phyloP scores from a whole-genome alignment of 2,888 invertebrate species.

The Beris chalybata region DNA sequence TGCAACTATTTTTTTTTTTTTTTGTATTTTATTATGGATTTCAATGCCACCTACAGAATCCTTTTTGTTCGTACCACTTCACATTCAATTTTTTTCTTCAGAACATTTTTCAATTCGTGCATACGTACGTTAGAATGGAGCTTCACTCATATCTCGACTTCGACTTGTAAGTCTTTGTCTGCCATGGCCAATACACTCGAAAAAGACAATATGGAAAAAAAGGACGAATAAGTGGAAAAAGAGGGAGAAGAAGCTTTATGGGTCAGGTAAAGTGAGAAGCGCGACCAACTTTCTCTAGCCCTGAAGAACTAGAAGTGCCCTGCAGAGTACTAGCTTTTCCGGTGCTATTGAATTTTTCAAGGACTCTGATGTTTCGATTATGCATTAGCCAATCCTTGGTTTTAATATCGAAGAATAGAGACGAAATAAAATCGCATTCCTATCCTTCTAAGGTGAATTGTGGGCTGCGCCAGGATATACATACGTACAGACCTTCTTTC shows the following conservation, averaged over 20 bases:
- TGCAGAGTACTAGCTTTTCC: conserved; percentile 21
- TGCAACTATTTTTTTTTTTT: no score
- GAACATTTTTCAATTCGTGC: no score
- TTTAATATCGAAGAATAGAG: conserved; percentile 5
- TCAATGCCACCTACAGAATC: no score
- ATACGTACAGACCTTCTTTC: no score
- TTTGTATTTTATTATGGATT: no score
- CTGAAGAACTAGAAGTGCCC: conserved; percentile 9
- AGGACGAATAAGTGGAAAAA: no score
- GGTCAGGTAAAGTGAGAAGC: conserved; percentile 20
- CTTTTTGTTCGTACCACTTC: no score
- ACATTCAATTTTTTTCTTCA: no score
- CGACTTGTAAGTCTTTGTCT: conserved; percentile 25
- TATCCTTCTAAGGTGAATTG: no score
- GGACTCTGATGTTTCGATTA: conserved; percentile 25
- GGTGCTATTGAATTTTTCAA: conserved; percentile 30
- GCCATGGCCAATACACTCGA: conserved; percentile 31
- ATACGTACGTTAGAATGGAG: background rate
- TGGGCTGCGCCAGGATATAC: no score
- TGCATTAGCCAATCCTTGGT: conserved; percentile 10
- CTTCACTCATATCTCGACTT: conserved; percentile 23
- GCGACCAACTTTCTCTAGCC: conserved; percentile 27
- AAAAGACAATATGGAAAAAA: conserved; percentile 16
- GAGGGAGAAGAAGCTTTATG: conserved; percentile 15
- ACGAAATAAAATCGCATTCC: background rate